These are phyloP conservation scores for Minunthozetes semirufus DNA, from an alignment of 2,888 invertebrate genomes.

Conservation along the genomic window DNA sequence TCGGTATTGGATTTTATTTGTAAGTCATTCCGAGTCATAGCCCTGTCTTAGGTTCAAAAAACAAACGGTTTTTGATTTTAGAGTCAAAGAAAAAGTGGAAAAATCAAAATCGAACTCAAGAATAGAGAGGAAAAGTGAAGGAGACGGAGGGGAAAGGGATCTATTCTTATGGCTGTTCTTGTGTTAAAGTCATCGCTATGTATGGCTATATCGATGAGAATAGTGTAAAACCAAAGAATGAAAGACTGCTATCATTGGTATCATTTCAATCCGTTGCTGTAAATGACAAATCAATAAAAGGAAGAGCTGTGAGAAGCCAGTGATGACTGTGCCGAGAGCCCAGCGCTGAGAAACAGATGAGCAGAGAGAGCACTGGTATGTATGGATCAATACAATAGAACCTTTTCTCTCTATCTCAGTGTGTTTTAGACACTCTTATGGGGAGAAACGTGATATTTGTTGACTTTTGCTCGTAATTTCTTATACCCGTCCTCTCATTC, in stretches of 20 bases:
- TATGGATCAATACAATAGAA: constrained; percentile 15
- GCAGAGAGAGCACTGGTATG: neutral
- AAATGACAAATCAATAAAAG: constrained; percentile 15
- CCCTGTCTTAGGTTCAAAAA: no score
- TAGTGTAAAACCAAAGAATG: constrained; percentile 11
- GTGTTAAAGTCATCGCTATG: neutral
- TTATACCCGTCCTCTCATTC: neutral
- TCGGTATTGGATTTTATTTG: no score
- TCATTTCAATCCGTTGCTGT: neutral
- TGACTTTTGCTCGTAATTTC: neutral
- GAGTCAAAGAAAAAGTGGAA: no score
- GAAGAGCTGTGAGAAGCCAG: neutral
- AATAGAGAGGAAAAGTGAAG: no score
- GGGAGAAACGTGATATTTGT: constrained; percentile 20
- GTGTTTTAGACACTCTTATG: neutral
- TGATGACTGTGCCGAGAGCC: neutral
- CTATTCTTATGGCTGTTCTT: neutral
- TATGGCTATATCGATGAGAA: neutral
- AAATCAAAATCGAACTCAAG: no score
- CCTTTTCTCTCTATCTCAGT: neutral
- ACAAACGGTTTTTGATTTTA: no score
- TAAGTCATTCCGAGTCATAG: no score
- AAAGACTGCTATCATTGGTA: neutral
- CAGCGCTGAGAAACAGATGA: neutral
- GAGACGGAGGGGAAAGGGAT: neutral